Evolutionary conservation across 2,797 vertebrate species (phyloP).

Genomic region (Bovichtus variegatus): DNA sequence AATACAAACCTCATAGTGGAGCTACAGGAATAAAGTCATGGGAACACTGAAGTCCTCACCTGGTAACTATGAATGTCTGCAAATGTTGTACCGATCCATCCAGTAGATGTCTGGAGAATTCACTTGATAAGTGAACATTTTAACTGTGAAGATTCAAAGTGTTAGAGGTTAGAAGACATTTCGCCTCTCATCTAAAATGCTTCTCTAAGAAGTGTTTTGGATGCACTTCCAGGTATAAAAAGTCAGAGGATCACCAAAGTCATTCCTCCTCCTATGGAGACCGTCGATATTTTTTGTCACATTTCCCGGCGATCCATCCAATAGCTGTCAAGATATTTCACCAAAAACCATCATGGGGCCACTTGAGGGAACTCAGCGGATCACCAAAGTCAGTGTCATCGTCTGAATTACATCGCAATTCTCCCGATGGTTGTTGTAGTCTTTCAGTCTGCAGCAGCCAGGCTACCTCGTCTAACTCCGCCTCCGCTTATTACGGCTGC

Average conservation of each 20-base stretch:
- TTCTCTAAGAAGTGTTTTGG: background rate
- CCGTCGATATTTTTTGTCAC: too few species aligned
- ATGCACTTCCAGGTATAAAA: background rate
- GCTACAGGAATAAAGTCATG: background rate
- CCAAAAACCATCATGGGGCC: background rate
- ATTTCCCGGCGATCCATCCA: background rate
- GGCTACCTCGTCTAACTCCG: background rate
- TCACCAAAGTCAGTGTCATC: background rate
- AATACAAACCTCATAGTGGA: background rate
- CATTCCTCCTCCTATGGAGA: background rate
- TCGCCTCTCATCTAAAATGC: background rate
- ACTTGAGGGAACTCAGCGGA: too few species aligned
- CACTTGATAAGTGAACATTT: background rate
- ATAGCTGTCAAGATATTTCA: too few species aligned
- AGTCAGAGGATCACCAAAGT: background rate
- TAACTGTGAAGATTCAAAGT: background rate
- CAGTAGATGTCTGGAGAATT: background rate
- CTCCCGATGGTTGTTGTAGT: background rate
- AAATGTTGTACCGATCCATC: background rate
- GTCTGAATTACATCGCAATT: background rate
- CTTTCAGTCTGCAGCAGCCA: slow-evolving; percentile 2
- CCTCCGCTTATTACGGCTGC: background rate
- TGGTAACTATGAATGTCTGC: background rate
- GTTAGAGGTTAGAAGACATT: background rate
- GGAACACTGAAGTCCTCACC: background rate